A percentile compares a stretch with the other conserved stretches of the same genome.
These are phyloP conservation scores for Emydoidea blandingii DNA, from an alignment of 2,797 vertebrate species.

Conservation along the genomic window DNA sequence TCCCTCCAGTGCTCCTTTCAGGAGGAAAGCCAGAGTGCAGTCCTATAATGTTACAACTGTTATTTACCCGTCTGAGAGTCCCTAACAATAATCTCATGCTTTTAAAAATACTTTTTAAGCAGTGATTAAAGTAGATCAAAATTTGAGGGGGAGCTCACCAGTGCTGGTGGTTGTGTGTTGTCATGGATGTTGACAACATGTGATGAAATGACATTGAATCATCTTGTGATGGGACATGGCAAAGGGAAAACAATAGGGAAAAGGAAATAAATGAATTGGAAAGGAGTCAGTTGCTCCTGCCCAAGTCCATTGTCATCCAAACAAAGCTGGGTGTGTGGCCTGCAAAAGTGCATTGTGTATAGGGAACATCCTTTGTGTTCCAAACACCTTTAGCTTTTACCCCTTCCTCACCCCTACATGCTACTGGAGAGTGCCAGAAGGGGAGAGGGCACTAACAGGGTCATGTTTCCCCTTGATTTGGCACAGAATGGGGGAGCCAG, in stretches of 20 bases:
- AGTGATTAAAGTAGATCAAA: neutral
- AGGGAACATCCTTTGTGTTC: neutral
- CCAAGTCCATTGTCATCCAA: neutral
- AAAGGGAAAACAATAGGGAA: neutral
- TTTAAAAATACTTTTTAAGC: neutral
- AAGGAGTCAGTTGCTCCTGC: neutral
- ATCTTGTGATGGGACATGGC: neutral
- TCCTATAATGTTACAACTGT: neutral
- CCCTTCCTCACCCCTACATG: neutral
- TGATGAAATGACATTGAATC: neutral
- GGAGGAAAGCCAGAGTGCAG: neutral
- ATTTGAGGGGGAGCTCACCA: neutral
- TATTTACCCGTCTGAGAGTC: neutral
- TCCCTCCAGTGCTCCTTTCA: neutral
- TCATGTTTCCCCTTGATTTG: neutral
- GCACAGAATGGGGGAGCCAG: neutral
- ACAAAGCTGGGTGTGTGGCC: neutral
- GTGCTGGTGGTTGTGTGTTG: neutral
- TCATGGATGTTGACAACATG: neutral
- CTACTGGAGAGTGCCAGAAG: neutral
- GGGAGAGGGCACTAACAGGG: neutral
- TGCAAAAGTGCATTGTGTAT: neutral
- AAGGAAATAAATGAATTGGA: neutral
- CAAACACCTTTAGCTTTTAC: neutral
- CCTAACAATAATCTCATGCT: neutral